Base-by-base conservation (phyloP, 2,888 invertebrate species). In the Stenodema calcarata region DNA sequence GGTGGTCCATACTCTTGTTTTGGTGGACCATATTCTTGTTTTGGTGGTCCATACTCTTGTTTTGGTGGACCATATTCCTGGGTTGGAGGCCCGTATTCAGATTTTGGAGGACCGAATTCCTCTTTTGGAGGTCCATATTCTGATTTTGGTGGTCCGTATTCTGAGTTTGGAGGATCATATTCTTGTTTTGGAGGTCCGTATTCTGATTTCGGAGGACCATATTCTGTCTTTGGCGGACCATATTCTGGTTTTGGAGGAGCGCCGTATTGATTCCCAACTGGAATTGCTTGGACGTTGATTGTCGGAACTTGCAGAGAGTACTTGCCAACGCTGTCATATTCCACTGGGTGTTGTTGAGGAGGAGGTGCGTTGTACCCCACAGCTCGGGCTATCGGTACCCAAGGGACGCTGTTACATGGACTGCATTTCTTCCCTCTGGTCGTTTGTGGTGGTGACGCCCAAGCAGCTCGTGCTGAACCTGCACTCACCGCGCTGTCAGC, bases 371-470 rank as follows among this genome's bases (percentile, higher is more conserved):
- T 84, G 82, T 9, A 87, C 70, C 82, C 86, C 4, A 89, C 86
- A 12, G 89, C 88, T 54, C 89, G 76, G 6, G 90, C 89, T n/a
- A 96, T 94, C 50, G 96, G 96, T 89, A 95, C 93, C 96, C 96
- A 96, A 87, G 96, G 96, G 90, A 94, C 93, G 90, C 94, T 93
- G 90, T 96, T 96, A 90, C 96, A 96, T 85, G 95, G 94, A 90
- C 95, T 94, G 90, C 96, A 96, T 88, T 93, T 86, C 75, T 84
- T 84, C 14, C 84, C 84, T 47, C 84, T 84, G 1, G 84, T 84
- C 1, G 84, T 84, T 18, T 84, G 84, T 4, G 62, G 82, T 14
- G 84, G 73, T 18, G 88, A 87, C 27, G 75, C 93, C 90, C 93
- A 93, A 88, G 93, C 93, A 75, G 76, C 78, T 7, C 80, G 78